Conservation (phyloP, 2,113 vertebrate species). For the Agelaius phoeniceus region DNA sequence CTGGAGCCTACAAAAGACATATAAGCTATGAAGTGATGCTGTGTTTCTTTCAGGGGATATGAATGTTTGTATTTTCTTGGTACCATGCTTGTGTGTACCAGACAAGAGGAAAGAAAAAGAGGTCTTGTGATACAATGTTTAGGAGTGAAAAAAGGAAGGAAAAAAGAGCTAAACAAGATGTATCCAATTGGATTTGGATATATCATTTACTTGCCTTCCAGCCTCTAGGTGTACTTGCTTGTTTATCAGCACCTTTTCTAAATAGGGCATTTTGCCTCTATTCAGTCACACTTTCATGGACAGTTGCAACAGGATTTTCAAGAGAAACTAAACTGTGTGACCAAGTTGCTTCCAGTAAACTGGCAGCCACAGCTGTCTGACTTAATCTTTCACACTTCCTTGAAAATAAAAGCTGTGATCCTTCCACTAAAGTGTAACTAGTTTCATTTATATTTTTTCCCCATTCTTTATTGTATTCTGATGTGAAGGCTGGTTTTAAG, state of each 20-base stretch:
- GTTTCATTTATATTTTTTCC: accelerated
- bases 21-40: neutral
- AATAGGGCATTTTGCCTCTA: neutral
- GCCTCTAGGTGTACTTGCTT: neutral
- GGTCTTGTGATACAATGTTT: neutral
- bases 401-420: neutral
- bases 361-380: neutral
- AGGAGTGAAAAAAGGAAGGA: accelerated
- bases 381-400: neutral
- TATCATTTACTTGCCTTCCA: neutral
- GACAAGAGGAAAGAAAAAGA: neutral
- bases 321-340: neutral
- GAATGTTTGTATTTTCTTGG: neutral
- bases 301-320: neutral
- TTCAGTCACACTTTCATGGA: neutral
- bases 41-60: neutral
- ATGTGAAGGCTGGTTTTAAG: neutral
- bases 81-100: neutral
- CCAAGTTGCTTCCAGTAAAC: neutral
- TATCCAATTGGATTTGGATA: neutral
- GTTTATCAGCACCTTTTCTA: neutral
- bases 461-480: neutral
- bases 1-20: neutral
- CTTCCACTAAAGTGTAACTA: neutral
- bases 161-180: neutral